phyloP scores from a whole-genome alignment of 2,888 invertebrate genomes.

The Ochropleura plecta region DNA sequence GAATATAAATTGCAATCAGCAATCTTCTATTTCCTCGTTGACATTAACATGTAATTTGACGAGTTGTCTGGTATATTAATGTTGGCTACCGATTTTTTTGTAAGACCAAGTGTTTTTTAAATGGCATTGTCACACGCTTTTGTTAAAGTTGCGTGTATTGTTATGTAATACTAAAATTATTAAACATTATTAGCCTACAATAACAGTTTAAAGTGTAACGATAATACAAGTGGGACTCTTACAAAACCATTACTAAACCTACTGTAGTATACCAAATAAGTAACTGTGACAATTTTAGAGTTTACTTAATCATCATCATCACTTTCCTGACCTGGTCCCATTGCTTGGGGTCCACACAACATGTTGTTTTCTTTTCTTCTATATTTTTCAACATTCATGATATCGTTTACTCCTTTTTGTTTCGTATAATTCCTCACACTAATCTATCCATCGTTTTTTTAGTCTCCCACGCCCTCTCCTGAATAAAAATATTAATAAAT shows the following conservation, averaged over 20 bases:
- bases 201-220: background rate
- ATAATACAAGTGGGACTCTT: background rate
- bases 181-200: background rate
- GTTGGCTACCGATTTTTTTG: background rate
- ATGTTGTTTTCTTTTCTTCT: no score
- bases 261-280: background rate
- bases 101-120: background rate
- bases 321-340: no score
- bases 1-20: slow-evolving; percentile 53
- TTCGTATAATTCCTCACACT: no score
- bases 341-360: no score
- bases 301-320: background rate
- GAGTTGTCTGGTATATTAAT: slow-evolving; percentile 10
- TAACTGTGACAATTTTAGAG: background rate
- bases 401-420: no score
- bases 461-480: no score
- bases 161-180: background rate
- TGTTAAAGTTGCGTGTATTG: background rate
- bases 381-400: no score
- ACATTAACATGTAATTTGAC: slow-evolving; percentile 10
- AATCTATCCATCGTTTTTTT: no score
- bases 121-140: background rate
- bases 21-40: slow-evolving; percentile 36
- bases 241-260: background rate
- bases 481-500: background rate